Base-by-base conservation (phyloP, 30 jellyfish, hydroid and myxozoan species). In the Aurelia sp. region DNA sequence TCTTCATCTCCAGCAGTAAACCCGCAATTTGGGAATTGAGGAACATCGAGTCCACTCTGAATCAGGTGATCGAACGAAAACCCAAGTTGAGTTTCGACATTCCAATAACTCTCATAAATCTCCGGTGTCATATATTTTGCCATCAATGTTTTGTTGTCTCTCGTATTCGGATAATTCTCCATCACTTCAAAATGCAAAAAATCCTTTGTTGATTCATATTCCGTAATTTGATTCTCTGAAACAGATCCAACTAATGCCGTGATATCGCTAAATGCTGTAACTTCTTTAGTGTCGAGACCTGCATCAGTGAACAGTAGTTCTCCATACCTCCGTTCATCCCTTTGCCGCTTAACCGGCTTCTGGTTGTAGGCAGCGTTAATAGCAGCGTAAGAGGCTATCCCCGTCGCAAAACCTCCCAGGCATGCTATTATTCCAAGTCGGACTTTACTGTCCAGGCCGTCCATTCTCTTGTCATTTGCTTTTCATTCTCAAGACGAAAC, bases 11-110 rank as follows among this genome's bases (percentile, higher is more conserved):
- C 91, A 13, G 84, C 91, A 22, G 70, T 62, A 51, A 81, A 81
- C 7, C 91, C 91, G 47, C 91, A 81, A 21, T 81, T 81, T 18
- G 82, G 76, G 41, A 81, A 81, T 13, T 81, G 81, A 75, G 91
- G 83, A 77, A 81, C 91, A 55, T 81, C 91, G 7, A 81, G 53
- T 13, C 91, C 91, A 20, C 82, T 48, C 40, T 81, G 91, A 33
- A 81, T 66, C 91, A 68, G 12, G 27, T 68, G 79, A 31, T 81
- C 91, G 60, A 81, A 81, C 1, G 84, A 40, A 21, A 69, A 81
- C 18, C 91, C 91, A 20, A 58, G 20, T 63, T 58, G 80, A 6
- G 91, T 81, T 81, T 81, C 91, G 70, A 81, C 61, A 33, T 70
- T 81, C 91, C 91, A 81, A 48, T 81, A 81, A 9, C 51, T 50